Base-by-base conservation (phyloP, 2,888 invertebrate species). In the Bedellia somnulentella region DNA sequence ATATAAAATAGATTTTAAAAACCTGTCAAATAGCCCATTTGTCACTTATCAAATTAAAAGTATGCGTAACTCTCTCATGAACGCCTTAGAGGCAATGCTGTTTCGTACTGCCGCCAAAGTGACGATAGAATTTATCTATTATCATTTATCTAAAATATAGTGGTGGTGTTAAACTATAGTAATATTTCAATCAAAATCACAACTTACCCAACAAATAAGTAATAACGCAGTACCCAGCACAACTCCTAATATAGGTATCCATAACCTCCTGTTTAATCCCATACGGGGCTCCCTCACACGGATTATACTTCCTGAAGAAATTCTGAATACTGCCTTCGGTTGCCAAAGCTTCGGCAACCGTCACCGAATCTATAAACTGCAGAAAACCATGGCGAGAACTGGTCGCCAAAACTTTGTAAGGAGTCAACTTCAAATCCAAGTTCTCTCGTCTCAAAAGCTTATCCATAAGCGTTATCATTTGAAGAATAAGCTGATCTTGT, bases 381-480 rank as follows among this genome's bases (percentile, higher is more conserved):
- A 99, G 83, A 63, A 99, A 95, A 5, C 98, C 98, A 58, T 97
- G 95, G 51, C 89, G 90, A 1, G 91, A 92, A 49, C 95, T 93
- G 0, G 97, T 98, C 1, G 99, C 97, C 36, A 99, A 67, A 4
- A 97, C 97, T 30, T 78, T 78, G 52, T 99, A 99, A 0, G 99
- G 97, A 0, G 97, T 97, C 35, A 99, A 63, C 50, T 95, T 96
- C 31, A 99, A 77, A 67, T 99, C 98, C 32, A 99, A 75, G 61
- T 99, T 98, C 64, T 99, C 99, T 43, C 91, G 81, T 24, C 94
- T 79, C 39, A 99, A 63, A 31, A 99, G 61, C 59, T 94, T 93
- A 58, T 99, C 99, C 96, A 99, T 99, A 9, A 99, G 70, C 0
- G 94, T 93, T 23, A 99, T 97, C 80, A 98, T 98, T 73, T 99